phyloP scores from a whole-genome alignment of 92 coral and sea anemone genomes.

The Epizoanthus illoricatus region DNA sequence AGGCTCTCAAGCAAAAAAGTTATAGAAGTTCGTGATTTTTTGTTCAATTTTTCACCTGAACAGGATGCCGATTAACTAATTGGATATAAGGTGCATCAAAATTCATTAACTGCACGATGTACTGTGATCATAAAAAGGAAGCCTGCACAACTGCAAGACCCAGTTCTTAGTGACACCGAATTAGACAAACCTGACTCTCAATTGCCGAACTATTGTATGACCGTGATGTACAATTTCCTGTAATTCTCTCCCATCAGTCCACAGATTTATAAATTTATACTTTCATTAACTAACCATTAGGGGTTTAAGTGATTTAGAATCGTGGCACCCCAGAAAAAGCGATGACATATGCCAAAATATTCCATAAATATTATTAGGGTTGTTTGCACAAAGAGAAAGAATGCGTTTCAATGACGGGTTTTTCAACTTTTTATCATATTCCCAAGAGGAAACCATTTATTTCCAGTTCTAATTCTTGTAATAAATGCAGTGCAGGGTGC shows the following conservation, averaged over 20 bases:
- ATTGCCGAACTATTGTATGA: slow-evolving; percentile 20
- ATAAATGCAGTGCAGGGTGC: slow-evolving; percentile 50
- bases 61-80: slow-evolving; percentile 41
- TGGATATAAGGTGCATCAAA: slow-evolving; percentile 37
- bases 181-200: slow-evolving; percentile 12
- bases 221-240: background rate
- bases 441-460: slow-evolving; percentile 44
- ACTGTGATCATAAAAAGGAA: background rate
- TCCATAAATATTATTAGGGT: background rate
- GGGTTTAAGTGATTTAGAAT: slow-evolving; percentile 28
- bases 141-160: background rate
- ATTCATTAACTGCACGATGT: slow-evolving; percentile 34
- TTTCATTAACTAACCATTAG: slow-evolving; percentile 47
- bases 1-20: background rate
- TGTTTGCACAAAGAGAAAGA: background rate
- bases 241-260: slow-evolving; percentile 15
- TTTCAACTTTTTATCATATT: background rate
- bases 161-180: slow-evolving; percentile 8
- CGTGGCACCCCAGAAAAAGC: slow-evolving; percentile 38
- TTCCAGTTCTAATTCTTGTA: slow-evolving; percentile 34
- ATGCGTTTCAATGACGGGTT: background rate
- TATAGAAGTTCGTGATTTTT: background rate
- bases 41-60: slow-evolving; percentile 25
- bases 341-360: slow-evolving; percentile 44
- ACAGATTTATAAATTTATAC: slow-evolving; percentile 41